These are phyloP conservation scores for Neosalanx taihuensis DNA, from an alignment of 2,797 vertebrate species.

Conservation along the genomic window DNA sequence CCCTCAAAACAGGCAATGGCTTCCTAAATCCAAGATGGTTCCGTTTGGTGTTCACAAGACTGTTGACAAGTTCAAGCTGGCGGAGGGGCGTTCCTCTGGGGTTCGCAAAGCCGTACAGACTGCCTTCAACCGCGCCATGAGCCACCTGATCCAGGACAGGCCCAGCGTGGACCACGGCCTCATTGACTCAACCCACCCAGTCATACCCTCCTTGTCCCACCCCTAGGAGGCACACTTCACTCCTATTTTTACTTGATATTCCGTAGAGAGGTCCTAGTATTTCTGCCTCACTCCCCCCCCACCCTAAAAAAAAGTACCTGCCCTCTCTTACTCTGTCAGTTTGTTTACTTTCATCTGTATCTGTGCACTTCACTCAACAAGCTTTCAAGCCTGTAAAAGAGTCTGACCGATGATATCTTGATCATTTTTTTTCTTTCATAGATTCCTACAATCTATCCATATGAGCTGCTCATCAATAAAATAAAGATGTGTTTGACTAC, in stretches of 20 bases:
- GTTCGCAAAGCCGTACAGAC: conserved; percentile 86
- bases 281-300: neutral
- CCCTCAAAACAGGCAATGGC: conserved; percentile 86
- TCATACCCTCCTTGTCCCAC: conserved; percentile 37
- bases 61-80: conserved; percentile 89
- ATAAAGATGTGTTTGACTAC: neutral
- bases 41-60: conserved; percentile 85
- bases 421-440: neutral
- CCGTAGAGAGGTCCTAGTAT: neutral
- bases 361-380: neutral
- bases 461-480: conserved; percentile 6
- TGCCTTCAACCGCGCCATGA: conserved; percentile 87
- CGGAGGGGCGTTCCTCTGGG: conserved; percentile 84
- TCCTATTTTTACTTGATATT: conserved; percentile 11
- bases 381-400: neutral
- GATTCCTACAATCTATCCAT: conserved; percentile 1
- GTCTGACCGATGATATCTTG: neutral
- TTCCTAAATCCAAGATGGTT: conserved; percentile 95
- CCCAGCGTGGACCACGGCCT: conserved; percentile 55
- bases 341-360: neutral
- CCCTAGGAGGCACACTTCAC: conserved; percentile 7
- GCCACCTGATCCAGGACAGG: conserved; percentile 81
- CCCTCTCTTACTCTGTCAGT: neutral
- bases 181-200: conserved; percentile 64
- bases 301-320: neutral